Conservation (phyloP, 1,140 invertebrate species). For the Drosophila guanche region DNA sequence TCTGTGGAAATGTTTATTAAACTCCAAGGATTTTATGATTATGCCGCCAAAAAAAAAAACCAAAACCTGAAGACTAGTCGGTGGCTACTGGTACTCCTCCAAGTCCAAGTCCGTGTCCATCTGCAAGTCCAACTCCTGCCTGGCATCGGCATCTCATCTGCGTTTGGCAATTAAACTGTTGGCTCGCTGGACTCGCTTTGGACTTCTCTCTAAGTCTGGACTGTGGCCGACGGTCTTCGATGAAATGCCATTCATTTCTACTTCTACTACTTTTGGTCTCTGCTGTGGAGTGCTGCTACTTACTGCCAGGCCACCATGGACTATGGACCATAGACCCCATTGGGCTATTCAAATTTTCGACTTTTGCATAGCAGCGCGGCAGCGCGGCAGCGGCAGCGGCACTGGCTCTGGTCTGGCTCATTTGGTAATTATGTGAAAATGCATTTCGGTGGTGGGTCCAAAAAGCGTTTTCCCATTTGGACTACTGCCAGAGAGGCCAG, state of each 20-base stretch:
- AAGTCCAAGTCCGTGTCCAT: slow-evolving; percentile 8
- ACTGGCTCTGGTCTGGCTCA: slow-evolving; percentile 39
- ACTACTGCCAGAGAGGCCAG: slow-evolving; percentile 13
- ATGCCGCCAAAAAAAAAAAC: slow-evolving; percentile 57
- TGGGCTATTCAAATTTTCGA: slow-evolving; percentile 74
- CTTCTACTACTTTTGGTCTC: slow-evolving; percentile 35
- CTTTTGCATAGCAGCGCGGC: slow-evolving; percentile 49
- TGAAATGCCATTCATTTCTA: slow-evolving; percentile 76
- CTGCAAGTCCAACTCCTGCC: slow-evolving; percentile 2
- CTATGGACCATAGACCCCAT: no score
- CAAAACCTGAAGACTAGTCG: slow-evolving; percentile 28
- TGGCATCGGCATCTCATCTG: slow-evolving; percentile 36
- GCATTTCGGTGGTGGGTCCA: slow-evolving; percentile 61
- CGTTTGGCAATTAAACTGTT: slow-evolving; percentile 78
- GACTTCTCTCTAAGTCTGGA: not conserved
- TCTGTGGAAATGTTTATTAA: slow-evolving; percentile 82
- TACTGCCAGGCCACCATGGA: no score
- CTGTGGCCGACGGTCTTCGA: slow-evolving; percentile 51
- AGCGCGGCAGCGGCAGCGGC: no score
- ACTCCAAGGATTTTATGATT: slow-evolving; percentile 77
- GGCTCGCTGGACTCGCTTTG: slow-evolving; percentile 38
- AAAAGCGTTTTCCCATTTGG: slow-evolving; percentile 65
- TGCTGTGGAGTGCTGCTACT: not conserved
- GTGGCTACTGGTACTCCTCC: slow-evolving; percentile 12
- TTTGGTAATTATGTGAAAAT: slow-evolving; percentile 82